Conservation (phyloP, 2,797 vertebrate genomes). For the Urosaurus nigricauda region DNA sequence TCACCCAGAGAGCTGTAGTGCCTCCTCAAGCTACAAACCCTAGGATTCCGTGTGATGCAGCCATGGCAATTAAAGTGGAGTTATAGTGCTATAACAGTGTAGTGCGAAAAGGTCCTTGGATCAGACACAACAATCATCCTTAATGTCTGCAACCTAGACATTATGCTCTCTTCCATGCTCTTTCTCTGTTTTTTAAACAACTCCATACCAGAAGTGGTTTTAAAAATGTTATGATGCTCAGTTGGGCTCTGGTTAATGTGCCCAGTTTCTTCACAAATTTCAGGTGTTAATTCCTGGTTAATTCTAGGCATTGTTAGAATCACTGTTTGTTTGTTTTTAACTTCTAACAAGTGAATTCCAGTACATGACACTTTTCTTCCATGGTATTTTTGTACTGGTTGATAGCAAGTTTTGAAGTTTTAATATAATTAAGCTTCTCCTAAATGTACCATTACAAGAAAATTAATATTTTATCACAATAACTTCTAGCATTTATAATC, state of each 20-base stretch:
- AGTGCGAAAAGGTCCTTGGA: not conserved
- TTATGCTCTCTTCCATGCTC: too few species aligned
- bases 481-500: conserved; percentile 55
- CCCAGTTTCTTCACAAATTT: not conserved
- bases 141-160: not conserved
- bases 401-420: conserved; percentile 54
- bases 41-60: too few species aligned
- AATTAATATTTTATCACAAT: conserved; percentile 57
- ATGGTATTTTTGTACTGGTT: conserved; percentile 42
- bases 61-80: too few species aligned
- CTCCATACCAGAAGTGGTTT: not conserved
- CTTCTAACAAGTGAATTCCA: conserved; percentile 33
- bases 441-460: conserved; percentile 52
- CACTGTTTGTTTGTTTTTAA: conserved; percentile 28
- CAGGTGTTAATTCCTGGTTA: conserved; percentile 31
- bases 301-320: conserved; percentile 31
- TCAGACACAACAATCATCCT: not conserved
- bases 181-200: not conserved
- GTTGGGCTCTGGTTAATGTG: not conserved
- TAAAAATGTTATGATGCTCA: not conserved
- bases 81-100: too few species aligned
- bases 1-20: too few species aligned
- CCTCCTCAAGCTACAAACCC: too few species aligned
- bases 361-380: conserved; percentile 45
- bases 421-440: conserved; percentile 42